Evolutionary conservation across 2,113 vertebrate genomes (phyloP).

Genomic region (Gadus macrocephalus): DNA sequence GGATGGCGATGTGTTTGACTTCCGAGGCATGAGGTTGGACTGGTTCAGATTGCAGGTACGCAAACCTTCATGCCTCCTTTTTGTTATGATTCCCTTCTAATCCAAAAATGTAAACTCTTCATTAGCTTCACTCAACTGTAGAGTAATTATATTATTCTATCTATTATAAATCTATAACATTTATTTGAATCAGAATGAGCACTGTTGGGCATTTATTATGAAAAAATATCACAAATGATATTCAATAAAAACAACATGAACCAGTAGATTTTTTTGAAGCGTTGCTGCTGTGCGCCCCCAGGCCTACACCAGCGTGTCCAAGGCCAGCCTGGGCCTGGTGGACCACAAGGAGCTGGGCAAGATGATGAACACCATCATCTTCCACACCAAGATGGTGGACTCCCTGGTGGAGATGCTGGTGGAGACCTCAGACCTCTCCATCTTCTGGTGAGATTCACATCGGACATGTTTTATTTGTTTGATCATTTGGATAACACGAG

Average conservation of each 20-base stretch:
- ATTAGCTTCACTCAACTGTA: no score
- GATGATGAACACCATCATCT: constrained; percentile 99
- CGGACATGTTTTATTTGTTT: not conserved
- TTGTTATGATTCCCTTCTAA: no score
- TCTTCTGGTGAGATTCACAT: constrained; percentile 85
- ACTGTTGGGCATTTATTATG: not conserved
- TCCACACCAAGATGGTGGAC: constrained; percentile 99
- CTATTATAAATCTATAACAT: no score
- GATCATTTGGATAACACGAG: not conserved
- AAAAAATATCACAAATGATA: not conserved
- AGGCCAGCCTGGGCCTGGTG: constrained; percentile 89
- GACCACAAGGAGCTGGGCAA: constrained; percentile 98
- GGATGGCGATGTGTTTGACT: constrained; percentile 98
- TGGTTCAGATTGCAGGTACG: constrained; percentile 98
- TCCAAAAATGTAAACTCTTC: no score
- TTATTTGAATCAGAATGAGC: no score
- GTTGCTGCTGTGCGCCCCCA: constrained; percentile 39
- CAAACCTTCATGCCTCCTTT: not conserved
- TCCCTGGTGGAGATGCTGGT: constrained; percentile 98
- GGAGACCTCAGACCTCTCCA: constrained; percentile 96
- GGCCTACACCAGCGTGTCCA: constrained; percentile 98
- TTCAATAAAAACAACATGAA: no score
- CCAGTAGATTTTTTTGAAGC: not conserved
- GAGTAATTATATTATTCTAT: no score
- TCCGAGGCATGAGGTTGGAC: constrained; percentile 97